Evolutionary conservation across 2,797 vertebrate genomes (phyloP), one percentile per base, ranked within the genome.

Genomic region (Artibeus jamaicensis): DNA sequence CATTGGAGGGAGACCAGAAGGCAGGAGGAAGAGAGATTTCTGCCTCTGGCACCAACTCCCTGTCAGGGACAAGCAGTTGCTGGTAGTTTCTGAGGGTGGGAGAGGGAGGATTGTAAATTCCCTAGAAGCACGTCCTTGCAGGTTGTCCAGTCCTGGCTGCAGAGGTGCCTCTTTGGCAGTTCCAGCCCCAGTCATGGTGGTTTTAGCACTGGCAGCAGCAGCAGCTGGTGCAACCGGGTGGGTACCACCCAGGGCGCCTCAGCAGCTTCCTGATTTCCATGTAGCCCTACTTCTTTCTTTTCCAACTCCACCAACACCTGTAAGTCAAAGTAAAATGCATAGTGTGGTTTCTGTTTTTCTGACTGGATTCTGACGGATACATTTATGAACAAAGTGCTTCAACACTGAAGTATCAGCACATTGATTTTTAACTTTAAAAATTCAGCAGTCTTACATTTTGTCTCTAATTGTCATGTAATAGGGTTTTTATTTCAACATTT

Each of bases 361-460:
- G 22, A 59, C 29, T 71, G 46, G 29, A 93, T 83, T 71, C 57
- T 77, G 34, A 53, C 22, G 18, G 9, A 55, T 81, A 34, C 7
- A 18, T 87, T 86, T 86, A 29, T 55, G n/a, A 84, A 57, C 29
- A 65, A n/a, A 89, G 22, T 39, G 18, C 37, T 59, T 94, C 15
- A 39, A 57, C 6, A n/a, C 8, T 34, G 39, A 85, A n/a, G n/a
- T 73, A 44, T 65, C 14, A 39, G 14, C 29, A 34, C 18, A 42
- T n/a, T 44, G 71, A 65, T 93, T 94, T 71, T 79, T 48, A 65
- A 65, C 48, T 93, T 89, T 86, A 82, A 93, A 87, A n/a, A 57
- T 85, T 86, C 7, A 71, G 1, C 19, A 2, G 16, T 24, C 21
- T 59, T 94, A 67, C 3, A 9, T 89, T 85, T 87, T 67, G 15